Evolutionary conservation across 2,113 vertebrate species (phyloP).

Genomic region (Pelecanoides urinatrix): DNA sequence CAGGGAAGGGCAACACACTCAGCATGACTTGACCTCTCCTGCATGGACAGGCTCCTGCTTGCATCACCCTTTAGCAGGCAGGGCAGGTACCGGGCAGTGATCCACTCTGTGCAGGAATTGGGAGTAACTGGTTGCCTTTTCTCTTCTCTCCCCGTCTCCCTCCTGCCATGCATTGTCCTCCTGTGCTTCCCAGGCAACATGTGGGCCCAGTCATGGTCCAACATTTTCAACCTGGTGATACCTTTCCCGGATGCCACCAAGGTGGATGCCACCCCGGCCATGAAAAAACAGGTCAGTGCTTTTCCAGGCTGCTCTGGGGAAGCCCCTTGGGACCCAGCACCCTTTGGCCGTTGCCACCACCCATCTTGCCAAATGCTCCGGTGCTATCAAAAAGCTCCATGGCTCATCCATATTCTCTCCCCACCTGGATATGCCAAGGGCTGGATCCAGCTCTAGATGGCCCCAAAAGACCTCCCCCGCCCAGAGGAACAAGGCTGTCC

Average conservation of each 20-base stretch:
- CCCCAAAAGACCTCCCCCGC: not conserved
- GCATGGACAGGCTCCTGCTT: not conserved
- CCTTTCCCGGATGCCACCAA: slow-evolving; percentile 87
- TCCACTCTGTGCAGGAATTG: not conserved
- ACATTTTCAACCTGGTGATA: slow-evolving; percentile 85
- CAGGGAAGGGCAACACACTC: not conserved
- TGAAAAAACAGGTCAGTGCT: slow-evolving; percentile 84
- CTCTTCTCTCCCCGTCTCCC: not conserved
- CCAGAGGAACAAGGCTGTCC: not conserved
- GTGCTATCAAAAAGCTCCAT: not conserved
- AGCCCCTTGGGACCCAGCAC: not conserved
- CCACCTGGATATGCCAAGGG: not conserved
- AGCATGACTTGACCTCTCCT: not conserved
- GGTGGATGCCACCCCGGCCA: slow-evolving; percentile 91
- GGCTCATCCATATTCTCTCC: not conserved
- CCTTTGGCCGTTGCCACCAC: not conserved
- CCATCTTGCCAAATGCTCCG: not conserved
- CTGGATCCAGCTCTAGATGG: not conserved
- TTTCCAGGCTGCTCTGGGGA: not conserved
- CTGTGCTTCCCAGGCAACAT: slow-evolving; percentile 86
- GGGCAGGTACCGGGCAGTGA: not conserved
- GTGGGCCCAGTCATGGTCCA: slow-evolving; percentile 98
- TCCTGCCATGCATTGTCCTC: not conserved
- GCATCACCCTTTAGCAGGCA: not conserved
- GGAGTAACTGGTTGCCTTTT: not conserved